Evolutionary conservation across 2,797 vertebrate species (phyloP), one percentile per base, ranked within the genome.

Genomic region (Rallus crepitans): DNA sequence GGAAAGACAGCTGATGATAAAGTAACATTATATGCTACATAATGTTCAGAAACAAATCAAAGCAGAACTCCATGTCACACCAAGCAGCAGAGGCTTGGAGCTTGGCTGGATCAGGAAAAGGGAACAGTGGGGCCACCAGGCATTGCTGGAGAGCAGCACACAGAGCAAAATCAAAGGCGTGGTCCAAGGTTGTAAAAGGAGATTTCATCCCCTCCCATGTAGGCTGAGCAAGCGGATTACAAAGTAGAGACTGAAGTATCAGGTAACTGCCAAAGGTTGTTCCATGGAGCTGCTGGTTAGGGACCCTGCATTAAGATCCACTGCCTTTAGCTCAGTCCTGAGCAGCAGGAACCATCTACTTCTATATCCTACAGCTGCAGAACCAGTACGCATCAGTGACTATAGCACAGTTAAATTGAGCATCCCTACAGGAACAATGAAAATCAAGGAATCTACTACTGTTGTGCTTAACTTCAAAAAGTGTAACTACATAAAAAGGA

Each of bases 391-490:
- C 37, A 50, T 19, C 87, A 71, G 47, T 65, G 80, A 61, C 57
- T 61, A 3, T 4, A 91, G 48, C n/a, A 59, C 27, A 71, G 55
- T 40, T 78, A 82, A 77, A 91, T 0, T 28, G 40, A 78, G 40
- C 82, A 93, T 85, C 72, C 69, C 68, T 90, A 50, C 11, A 88
- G 91, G 57, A 95, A 71, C 61, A 65, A 40, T 28, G 31, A 93
- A 93, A 86, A 55, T n/a, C 55, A 87, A 91, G 80, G 60, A 70
- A 60, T 14, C 52, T 60, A 55, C 75, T 85, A 47, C 35, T 66
- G 60, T 65, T 55, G 7, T 61, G 79, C 45, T 78, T 64, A 93
- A 83, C 76, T 95, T 91, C 82, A 94, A 78, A 39, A 93, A 65
- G 37, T 31, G 2, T 64, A 94, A 85, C 87, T 81, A 90, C 69